Conservation (phyloP, 2,113 vertebrate genomes). For the Desmodus rotundus region DNA sequence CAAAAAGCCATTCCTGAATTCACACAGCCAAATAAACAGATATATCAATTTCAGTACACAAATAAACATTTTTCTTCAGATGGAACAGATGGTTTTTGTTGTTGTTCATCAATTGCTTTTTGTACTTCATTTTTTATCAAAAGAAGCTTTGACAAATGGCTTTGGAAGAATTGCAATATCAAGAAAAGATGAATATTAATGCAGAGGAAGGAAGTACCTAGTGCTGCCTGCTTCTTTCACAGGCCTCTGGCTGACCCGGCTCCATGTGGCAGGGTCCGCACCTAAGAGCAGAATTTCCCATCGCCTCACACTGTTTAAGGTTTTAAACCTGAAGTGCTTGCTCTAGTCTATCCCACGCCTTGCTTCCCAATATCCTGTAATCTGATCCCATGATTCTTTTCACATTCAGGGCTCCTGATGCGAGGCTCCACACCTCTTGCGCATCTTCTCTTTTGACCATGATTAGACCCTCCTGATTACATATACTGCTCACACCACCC, state of each 20-base stretch:
- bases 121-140: constrained; percentile 17
- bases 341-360: background rate
- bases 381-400: background rate
- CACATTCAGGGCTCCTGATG: background rate
- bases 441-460: background rate
- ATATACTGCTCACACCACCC: background rate
- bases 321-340: background rate
- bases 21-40: background rate
- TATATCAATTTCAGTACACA: constrained; percentile 48
- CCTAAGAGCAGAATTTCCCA: background rate
- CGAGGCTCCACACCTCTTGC: background rate
- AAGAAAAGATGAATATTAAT: constrained; percentile 29
- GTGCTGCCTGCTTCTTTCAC: background rate
- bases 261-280: background rate
- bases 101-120: constrained; percentile 30
- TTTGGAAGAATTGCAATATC: background rate
- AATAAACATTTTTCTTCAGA: constrained; percentile 21
- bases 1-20: background rate
- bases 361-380: background rate
- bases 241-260: background rate
- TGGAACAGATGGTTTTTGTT: constrained; percentile 34
- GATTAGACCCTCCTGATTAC: background rate
- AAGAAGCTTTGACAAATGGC: constrained; percentile 51
- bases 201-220: background rate
- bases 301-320: background rate